These are phyloP conservation scores for Psittacula cyanocephala DNA, from an alignment of 2,113 vertebrate genomes.

Conservation along the genomic window DNA sequence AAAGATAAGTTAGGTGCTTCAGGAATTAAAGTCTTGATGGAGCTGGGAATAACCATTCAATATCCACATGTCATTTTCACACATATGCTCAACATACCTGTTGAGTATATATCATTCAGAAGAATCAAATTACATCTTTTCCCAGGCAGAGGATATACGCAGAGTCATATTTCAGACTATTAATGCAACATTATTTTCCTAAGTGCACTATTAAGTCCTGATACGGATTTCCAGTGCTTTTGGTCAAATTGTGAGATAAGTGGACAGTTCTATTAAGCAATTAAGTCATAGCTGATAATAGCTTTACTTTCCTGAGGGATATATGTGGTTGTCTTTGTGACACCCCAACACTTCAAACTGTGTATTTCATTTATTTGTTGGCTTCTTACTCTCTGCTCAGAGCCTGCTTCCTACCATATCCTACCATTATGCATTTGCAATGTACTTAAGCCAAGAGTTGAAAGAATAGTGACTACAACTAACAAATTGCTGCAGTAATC, in stretches of 20 bases:
- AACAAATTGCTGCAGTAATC: not conserved
- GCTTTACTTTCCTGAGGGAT: constrained; percentile 13
- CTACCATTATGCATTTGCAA: not conserved
- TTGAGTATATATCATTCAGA: not conserved
- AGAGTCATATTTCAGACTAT: not conserved
- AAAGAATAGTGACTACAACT: not conserved
- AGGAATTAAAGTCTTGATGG: not conserved
- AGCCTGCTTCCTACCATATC: not conserved
- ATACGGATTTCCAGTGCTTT: not conserved
- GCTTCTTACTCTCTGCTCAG: not conserved
- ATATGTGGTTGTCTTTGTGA: not conserved
- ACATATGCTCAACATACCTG: not conserved
- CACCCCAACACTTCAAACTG: constrained; percentile 10
- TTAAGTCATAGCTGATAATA: not conserved
- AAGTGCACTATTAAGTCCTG: not conserved
- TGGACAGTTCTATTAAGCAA: not conserved
- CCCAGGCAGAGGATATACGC: not conserved
- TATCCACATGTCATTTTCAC: not conserved
- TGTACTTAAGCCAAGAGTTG: not conserved
- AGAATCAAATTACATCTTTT: not conserved
- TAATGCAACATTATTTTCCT: not conserved
- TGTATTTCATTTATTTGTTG: constrained; percentile 26
- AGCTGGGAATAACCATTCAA: not conserved
- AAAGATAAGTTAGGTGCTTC: not conserved
- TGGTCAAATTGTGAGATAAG: constrained; percentile 2